phyloP scores from a whole-genome alignment of 2,113 vertebrate species.

The Lophotis ruficrista region DNA sequence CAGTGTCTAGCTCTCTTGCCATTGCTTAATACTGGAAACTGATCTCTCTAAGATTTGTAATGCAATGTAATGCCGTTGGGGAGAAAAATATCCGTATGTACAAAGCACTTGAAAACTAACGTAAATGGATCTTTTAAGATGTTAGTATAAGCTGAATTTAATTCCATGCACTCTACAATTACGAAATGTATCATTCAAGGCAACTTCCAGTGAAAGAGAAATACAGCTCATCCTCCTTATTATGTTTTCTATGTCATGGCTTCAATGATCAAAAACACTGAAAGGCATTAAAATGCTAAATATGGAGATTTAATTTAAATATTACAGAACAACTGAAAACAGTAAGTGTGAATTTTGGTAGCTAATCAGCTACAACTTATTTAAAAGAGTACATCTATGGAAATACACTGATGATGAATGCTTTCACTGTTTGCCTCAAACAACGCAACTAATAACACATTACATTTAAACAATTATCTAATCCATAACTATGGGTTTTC shows the following conservation, averaged over 20 bases:
- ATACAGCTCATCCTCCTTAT: neutral
- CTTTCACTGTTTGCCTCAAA: neutral
- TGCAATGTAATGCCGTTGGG: neutral
- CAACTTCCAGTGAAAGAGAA: neutral
- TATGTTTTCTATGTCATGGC: neutral
- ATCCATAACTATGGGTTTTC: neutral
- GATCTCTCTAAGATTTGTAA: neutral
- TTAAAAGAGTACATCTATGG: neutral
- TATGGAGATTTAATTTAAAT: neutral
- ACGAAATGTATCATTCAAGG: neutral
- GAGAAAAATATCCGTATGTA: neutral
- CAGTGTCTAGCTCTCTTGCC: neutral
- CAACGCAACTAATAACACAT: neutral
- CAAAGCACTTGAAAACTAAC: neutral
- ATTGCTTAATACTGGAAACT: conserved; percentile 4
- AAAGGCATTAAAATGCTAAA: neutral
- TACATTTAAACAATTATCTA: neutral
- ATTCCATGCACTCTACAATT: neutral
- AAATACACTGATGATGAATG: neutral
- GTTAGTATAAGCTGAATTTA: neutral
- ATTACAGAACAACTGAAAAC: neutral
- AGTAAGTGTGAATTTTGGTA: neutral
- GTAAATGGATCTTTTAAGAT: neutral
- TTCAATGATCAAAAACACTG: neutral
- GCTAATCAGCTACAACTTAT: neutral